phyloP scores from a whole-genome alignment of 1,140 invertebrate genomes.

The Hycleus phaleratus region DNA sequence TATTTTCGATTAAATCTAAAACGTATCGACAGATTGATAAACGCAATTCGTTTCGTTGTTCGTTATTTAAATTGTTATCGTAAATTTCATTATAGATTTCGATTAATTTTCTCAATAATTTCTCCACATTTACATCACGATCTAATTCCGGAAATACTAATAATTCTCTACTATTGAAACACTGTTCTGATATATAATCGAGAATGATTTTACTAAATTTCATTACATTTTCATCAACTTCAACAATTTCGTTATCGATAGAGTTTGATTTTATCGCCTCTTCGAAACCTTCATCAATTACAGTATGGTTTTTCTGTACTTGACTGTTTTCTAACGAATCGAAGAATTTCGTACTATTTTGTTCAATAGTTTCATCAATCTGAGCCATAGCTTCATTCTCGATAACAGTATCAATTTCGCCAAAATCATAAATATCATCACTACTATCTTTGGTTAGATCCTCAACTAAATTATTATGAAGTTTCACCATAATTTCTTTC shows the following conservation, averaged over 20 bases:
- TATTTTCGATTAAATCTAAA: conserved; percentile 22
- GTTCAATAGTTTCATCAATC: conserved; percentile 17
- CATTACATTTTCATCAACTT: conserved; percentile 22
- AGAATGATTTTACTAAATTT: conserved; percentile 24
- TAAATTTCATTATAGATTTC: conserved; percentile 26
- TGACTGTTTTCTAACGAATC: not conserved
- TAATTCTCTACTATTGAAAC: conserved; percentile 30
- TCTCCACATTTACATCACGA: conserved; percentile 27
- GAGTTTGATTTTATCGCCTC: conserved; percentile 7
- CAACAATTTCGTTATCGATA: too few species aligned
- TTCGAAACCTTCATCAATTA: conserved; percentile 29
- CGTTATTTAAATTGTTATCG: conserved; percentile 15
- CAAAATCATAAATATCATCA: not conserved
- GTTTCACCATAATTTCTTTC: conserved; percentile 22
- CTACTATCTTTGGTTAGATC: not conserved
- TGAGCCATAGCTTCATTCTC: conserved; percentile 6
- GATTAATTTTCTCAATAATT: conserved; percentile 27
- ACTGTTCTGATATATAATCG: conserved; percentile 33
- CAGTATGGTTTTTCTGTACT: not conserved
- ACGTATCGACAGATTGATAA: conserved; percentile 24
- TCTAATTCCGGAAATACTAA: conserved; percentile 35
- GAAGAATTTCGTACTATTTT: not conserved
- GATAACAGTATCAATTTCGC: not conserved
- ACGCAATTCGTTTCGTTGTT: conserved; percentile 29
- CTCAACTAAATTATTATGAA: not conserved